A percentile compares a stretch with the other conserved stretches of the same genome.
These are phyloP conservation scores for Myathropa florea DNA, from an alignment of 2,888 invertebrate genomes.

Conservation along the genomic window DNA sequence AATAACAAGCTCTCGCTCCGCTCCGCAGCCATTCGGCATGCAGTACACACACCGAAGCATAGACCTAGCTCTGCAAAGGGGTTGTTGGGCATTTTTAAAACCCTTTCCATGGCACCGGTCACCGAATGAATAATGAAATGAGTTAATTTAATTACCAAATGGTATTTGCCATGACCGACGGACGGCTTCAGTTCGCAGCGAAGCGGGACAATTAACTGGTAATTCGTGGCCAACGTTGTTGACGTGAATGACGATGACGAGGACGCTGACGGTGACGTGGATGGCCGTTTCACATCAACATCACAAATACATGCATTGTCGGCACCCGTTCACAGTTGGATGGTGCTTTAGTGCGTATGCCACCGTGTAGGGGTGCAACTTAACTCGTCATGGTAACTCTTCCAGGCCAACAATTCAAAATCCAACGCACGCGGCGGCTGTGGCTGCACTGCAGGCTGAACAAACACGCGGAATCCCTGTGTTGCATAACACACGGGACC, in stretches of 20 bases:
- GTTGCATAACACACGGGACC: conserved; percentile 46
- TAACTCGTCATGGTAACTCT: conserved; percentile 27
- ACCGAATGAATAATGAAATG: conserved; percentile 54
- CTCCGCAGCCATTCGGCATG: neutral
- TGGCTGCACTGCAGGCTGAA: conserved; percentile 7
- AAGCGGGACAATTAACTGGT: conserved; percentile 46
- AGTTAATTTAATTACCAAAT: conserved; percentile 66
- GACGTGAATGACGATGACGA: conserved; percentile 3
- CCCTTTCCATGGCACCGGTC: neutral
- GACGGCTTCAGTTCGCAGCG: neutral
- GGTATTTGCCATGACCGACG: conserved; percentile 40
- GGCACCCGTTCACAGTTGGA: conserved; percentile 50
- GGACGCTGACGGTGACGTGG: neutral
- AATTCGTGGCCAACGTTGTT: conserved; percentile 23
- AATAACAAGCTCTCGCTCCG: neutral
- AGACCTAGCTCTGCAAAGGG: no score
- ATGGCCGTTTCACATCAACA: conserved; percentile 1
- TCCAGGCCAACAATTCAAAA: conserved; percentile 38
- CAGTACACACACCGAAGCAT: no score
- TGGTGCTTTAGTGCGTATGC: conserved; percentile 32
- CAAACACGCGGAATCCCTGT: conserved; percentile 48
- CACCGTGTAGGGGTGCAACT: neutral
- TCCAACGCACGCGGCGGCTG: neutral
- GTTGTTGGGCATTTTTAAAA: neutral
- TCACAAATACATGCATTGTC: neutral